phyloP scores from a whole-genome alignment of 2,113 vertebrate genomes.

The Microtus montanus region DNA sequence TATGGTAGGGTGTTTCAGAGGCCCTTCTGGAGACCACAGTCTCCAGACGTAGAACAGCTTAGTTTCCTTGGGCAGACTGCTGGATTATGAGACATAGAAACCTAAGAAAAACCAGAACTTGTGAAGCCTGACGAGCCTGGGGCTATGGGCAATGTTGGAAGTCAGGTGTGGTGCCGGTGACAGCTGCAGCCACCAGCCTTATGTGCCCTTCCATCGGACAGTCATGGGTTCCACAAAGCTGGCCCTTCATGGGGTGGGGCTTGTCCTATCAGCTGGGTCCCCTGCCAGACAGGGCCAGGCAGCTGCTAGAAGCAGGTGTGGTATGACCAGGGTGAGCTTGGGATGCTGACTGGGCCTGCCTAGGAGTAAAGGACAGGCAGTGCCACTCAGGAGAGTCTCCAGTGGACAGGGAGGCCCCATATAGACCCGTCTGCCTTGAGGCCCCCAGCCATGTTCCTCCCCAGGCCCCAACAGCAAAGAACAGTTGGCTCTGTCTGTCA shows the following conservation, averaged over 20 bases:
- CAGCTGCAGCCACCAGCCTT: not conserved
- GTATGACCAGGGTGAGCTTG: not conserved
- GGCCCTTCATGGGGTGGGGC: not conserved
- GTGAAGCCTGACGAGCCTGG: not conserved
- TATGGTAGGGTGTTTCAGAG: not conserved
- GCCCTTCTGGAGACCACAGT: not conserved
- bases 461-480: not conserved
- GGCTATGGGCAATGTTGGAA: not conserved
- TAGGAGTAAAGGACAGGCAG: not conserved
- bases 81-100: not conserved
- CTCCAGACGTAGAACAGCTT: not conserved
- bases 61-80: not conserved
- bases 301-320: conserved; percentile 18
- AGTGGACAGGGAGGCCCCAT: not conserved
- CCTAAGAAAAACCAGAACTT: not conserved
- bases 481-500: conserved; percentile 61
- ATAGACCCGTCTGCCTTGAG: not conserved
- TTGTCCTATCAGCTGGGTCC: not conserved
- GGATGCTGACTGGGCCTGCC: not conserved
- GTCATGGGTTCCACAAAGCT: too few relatives aligned
- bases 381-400: not conserved
- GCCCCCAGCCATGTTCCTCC: not conserved
- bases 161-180: not conserved
- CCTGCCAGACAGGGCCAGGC: not conserved
- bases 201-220: not conserved